phyloP scores from a whole-genome alignment of 37 sponge, comb jelly and placozoan species.

The Beroe forskalii region DNA sequence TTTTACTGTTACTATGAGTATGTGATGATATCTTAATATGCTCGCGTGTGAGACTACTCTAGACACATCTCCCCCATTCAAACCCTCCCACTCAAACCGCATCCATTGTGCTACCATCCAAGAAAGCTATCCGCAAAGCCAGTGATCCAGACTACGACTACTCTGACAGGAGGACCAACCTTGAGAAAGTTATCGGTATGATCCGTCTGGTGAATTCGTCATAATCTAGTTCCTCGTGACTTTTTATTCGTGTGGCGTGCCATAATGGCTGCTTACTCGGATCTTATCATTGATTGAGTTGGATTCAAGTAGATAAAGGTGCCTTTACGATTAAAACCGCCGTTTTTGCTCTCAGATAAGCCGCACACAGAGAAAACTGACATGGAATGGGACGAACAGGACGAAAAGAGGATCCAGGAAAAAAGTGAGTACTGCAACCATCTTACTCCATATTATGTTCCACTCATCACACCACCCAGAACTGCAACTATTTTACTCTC shows the following conservation, averaged over 20 bases:
- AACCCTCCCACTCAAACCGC: constrained; percentile 5
- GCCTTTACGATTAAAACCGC: too few species aligned
- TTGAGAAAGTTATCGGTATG: constrained; percentile 54
- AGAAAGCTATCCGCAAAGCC: constrained; percentile 55
- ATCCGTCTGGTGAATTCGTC: too few species aligned
- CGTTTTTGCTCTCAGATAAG: too few species aligned
- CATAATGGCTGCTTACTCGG: background rate
- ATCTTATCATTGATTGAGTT: too few species aligned
- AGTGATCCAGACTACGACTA: constrained; percentile 38
- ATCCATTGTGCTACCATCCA: constrained; percentile 42
- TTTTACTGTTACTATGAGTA: too few species aligned
- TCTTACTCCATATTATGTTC: background rate
- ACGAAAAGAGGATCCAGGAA: background rate
- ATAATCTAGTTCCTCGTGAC: too few species aligned
- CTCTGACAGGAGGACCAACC: constrained; percentile 7
- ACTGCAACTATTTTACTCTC: too few species aligned
- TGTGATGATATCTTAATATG: too few species aligned
- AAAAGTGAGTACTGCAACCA: constrained; percentile 40
- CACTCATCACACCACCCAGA: too few species aligned
- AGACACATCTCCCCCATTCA: too few species aligned
- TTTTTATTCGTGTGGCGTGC: background rate
- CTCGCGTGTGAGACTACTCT: too few species aligned
- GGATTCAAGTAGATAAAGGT: too few species aligned
- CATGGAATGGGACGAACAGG: constrained; percentile 50
- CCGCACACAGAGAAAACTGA: constrained; percentile 49